Percentiles rank a stretch among this genome's conserved stretches.
These are phyloP conservation scores for Ceratoteleas bidentatus DNA, from an alignment of 1,140 invertebrate species.

Conservation along the genomic window DNA sequence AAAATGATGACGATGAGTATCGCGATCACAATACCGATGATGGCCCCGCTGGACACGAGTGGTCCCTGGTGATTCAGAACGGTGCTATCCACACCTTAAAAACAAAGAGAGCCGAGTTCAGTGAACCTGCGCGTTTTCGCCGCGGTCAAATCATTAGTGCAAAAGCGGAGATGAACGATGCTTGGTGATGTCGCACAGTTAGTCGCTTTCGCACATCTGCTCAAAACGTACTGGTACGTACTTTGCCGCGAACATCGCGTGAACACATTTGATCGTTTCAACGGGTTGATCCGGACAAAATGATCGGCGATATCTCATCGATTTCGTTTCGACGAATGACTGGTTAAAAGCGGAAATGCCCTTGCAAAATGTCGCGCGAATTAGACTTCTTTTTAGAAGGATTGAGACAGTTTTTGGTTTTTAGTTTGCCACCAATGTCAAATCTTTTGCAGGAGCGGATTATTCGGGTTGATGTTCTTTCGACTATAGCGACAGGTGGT, in stretches of 20 bases:
- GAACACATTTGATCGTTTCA: background rate
- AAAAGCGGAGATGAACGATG: conserved; percentile 78
- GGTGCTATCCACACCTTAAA: conserved; percentile 83
- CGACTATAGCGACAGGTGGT: conserved; percentile 41
- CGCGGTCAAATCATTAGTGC: conserved; percentile 75
- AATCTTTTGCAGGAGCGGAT: too few species aligned
- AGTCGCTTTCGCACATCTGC: conserved; percentile 8
- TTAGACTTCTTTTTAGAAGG: too few species aligned
- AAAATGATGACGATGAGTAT: conserved; percentile 88
- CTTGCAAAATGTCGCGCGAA: background rate
- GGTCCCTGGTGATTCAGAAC: conserved; percentile 82
- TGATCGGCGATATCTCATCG: background rate
- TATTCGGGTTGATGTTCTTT: conserved; percentile 40
- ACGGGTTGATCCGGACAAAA: background rate
- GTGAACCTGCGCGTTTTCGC: background rate
- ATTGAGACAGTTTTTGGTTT: too few species aligned
- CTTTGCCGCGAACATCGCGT: conserved; percentile 3
- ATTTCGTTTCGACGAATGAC: background rate
- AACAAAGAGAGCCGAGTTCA: conserved; percentile 65
- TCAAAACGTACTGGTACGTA: conserved; percentile 76
- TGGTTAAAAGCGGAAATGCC: background rate
- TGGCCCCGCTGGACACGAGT: conserved; percentile 86
- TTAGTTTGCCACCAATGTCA: too few species aligned
- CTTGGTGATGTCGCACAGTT: conserved; percentile 70
- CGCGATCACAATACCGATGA: conserved; percentile 89